Conservation (phyloP, 2,797 vertebrate genomes). For the Sarcophilus harrisii region DNA sequence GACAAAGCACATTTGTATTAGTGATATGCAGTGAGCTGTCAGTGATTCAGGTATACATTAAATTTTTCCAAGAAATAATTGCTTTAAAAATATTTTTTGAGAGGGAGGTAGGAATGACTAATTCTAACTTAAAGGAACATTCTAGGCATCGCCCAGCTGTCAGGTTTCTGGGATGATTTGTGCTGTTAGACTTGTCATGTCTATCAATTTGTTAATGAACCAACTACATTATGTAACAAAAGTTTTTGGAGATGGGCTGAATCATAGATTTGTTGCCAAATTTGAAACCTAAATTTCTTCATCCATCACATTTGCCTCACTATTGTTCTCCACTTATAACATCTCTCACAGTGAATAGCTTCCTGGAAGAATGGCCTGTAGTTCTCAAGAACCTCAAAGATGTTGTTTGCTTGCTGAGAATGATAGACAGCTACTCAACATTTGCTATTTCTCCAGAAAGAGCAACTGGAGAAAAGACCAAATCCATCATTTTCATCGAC, state of each 20-base stretch:
- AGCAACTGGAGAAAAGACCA: neutral
- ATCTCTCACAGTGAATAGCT: neutral
- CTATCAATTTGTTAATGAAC: neutral
- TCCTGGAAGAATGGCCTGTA: neutral
- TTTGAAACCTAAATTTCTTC: slow-evolving; percentile 20
- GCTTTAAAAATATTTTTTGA: neutral
- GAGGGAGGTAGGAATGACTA: slow-evolving; percentile 8
- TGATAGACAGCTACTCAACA: neutral
- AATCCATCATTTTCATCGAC: neutral
- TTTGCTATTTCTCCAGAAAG: neutral
- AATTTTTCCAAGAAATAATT: neutral
- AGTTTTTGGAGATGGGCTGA: slow-evolving; percentile 25
- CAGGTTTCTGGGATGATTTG: slow-evolving; percentile 8
- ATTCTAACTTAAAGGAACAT: slow-evolving; percentile 28
- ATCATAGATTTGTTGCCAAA: slow-evolving; percentile 20
- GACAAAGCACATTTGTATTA: neutral
- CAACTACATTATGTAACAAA: neutral
- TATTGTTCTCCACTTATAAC: neutral
- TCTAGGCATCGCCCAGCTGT: neutral
- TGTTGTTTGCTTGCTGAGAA: neutral
- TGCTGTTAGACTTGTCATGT: slow-evolving; percentile 10
- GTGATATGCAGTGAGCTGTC: neutral
- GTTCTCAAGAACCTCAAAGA: neutral
- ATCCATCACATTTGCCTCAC: neutral
- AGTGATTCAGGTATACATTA: neutral